These are phyloP conservation scores for Heliopora coerulea DNA, from an alignment of 92 coral and sea anemone genomes.

Conservation along the genomic window DNA sequence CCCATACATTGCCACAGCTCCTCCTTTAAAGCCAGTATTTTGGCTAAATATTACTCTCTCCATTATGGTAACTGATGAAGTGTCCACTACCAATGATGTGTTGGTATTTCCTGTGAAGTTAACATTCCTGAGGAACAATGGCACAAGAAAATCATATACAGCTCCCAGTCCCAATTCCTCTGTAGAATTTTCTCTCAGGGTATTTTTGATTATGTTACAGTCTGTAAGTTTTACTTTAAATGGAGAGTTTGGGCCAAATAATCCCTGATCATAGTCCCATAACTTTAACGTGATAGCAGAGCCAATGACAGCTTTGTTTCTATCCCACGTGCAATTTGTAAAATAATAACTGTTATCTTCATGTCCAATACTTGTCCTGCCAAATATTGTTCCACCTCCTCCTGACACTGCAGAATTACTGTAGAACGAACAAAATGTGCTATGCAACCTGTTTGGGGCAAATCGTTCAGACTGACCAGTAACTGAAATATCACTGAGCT, in stretches of 20 bases:
- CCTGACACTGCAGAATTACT: constrained; percentile 62
- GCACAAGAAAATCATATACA: constrained; percentile 42
- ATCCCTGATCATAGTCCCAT: constrained; percentile 41
- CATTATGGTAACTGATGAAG: constrained; percentile 60
- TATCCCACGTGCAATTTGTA: constrained; percentile 42
- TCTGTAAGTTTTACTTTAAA: constrained; percentile 19
- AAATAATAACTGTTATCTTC: constrained; percentile 36
- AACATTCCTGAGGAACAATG: constrained; percentile 22
- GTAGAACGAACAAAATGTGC: constrained; percentile 48
- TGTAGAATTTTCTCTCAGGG: not conserved
- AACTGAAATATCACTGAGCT: constrained; percentile 34
- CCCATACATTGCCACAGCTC: constrained; percentile 89
- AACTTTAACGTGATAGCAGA: constrained; percentile 46
- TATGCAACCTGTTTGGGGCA: constrained; percentile 48
- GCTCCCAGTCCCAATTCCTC: constrained; percentile 15
- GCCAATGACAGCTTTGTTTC: constrained; percentile 45
- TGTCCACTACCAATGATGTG: constrained; percentile 73
- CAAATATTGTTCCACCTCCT: constrained; percentile 70
- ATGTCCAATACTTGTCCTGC: constrained; percentile 32
- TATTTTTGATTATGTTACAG: constrained; percentile 19
- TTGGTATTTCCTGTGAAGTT: constrained; percentile 57
- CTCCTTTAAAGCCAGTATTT: constrained; percentile 75
- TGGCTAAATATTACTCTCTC: constrained; percentile 50
- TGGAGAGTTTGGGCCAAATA: constrained; percentile 41
- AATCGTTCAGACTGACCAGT: constrained; percentile 4